Percentiles rank a stretch among this genome's conserved stretches.
These are phyloP conservation scores for Lasioglossum malachurum DNA, from an alignment of 2,888 invertebrate species.

Conservation along the genomic window DNA sequence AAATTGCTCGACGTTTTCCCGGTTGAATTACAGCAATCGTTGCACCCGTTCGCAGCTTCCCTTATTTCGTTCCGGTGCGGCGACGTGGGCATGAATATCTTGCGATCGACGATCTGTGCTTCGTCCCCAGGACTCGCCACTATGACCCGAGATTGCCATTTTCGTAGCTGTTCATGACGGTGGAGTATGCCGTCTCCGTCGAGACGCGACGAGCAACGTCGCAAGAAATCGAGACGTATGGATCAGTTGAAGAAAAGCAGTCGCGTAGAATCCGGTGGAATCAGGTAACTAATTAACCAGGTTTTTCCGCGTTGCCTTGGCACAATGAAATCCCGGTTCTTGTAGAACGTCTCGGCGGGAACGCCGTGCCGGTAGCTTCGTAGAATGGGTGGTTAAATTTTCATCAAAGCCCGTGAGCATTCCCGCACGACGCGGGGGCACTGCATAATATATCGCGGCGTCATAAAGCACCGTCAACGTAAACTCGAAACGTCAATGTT, in stretches of 20 bases:
- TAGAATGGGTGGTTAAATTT: conserved; percentile 7
- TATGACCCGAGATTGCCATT: conserved; percentile 38
- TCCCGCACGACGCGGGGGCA: not conserved
- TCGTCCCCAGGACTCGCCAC: conserved; percentile 7
- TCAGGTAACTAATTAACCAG: conserved; percentile 11
- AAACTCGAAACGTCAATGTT: conserved; percentile 17
- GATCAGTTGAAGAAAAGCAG: not conserved
- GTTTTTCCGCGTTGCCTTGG: not conserved
- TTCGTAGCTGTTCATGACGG: conserved; percentile 4
- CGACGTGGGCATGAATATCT: conserved; percentile 38
- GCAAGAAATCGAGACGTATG: not conserved
- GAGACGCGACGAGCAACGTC: not conserved
- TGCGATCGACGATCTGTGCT: conserved; percentile 30
- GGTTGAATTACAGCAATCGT: conserved; percentile 33
- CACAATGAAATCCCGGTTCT: conserved; percentile 1
- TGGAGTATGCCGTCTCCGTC: not conserved
- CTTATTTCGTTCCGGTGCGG: conserved; percentile 35
- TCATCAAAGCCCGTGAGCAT: conserved; percentile 14
- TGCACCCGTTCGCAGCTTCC: conserved; percentile 29
- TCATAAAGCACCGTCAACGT: not conserved
- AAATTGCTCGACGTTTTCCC: conserved; percentile 56
- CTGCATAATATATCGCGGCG: not conserved
- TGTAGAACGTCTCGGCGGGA: not conserved
- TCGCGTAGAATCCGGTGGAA: not conserved
- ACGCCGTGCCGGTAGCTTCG: not conserved